Evolutionary conservation across 1,140 invertebrate species (phyloP), one percentile per base, ranked within the genome.

Genomic region (Sycophaga agraensis): DNA sequence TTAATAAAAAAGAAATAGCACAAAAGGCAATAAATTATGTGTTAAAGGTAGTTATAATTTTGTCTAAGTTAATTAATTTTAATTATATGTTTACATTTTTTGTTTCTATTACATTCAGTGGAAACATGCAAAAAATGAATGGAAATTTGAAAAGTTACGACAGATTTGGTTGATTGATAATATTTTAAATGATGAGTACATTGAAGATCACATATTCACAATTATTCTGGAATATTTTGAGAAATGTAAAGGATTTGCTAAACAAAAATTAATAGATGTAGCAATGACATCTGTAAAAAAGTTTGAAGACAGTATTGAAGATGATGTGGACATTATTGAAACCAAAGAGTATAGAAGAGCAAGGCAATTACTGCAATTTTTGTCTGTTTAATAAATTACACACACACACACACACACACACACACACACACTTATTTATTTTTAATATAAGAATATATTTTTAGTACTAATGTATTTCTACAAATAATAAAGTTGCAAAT

Each of bases 121-220:
- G 90, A 88, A 89, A 75, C 80, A 89, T 69, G 79, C 85, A 50
- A 81, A 78, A 56, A 77, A 77, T 51, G 84, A 89, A 67, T 91
- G 90, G 90, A 91, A 89, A 72, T 91, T 91, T 73, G 88, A 88
- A 71, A 91, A 91, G 73, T 68, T 87, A 1, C 86, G 84, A 58
- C 90, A 91, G 76, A 83, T 87, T n/a, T 90, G 88, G 83, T 75
- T 91, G 19, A 84, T 86, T 39, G 86, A 89, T 65, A 84, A 89
- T 68, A 83, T 89, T 65, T 84, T 90, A 46, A 83, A 87, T 66
- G 68, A 82, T 40, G 68, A 76, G 6, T 80, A 83, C 57, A 69
- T 91, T 4, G 80, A 84, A 14, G 81, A 86, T 31, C 73, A 83
- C 28, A 73, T 85, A 59, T 91, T 88, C 84, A 78, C 83, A 17